Base-by-base conservation (phyloP, 1,140 invertebrate species). In the Bombus waltoni region DNA sequence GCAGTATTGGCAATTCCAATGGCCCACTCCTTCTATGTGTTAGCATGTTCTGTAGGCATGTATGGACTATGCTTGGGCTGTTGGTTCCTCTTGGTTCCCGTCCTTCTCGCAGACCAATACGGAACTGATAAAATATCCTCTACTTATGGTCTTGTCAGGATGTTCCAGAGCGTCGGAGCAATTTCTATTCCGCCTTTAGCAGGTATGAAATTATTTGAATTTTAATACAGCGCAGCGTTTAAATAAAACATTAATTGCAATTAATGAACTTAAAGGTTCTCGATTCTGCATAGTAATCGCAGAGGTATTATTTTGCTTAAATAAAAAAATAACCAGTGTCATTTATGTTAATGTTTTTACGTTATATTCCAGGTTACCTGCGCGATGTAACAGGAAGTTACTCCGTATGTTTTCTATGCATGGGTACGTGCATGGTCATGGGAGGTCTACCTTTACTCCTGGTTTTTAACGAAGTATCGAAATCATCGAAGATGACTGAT, bases 151-250 rank as follows among this genome's bases (percentile, higher is more conserved):
- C 95, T 97, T 40, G 96, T 97, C 4, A 94, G 97, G 32, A 97
- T 97, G 96, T 97, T 97, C 92, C 97, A 97, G 94, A 97, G 97
- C 86, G 94, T 97, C n/a, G 97, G 97, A 1, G 97, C 97, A 22
- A 97, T 97, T 10, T 97, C 96, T 40, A 96, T 97, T 81, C 97
- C 97, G 18, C 97, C 97, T 2, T 95, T 97, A 76, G 96, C 97
- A 87, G 97, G 96, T 96, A 87, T 25, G n/a, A 25, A 35, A 44
- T 47, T 6, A n/a, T 32, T 9, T 35, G 2, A 62, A n/a, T 35
- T 8, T 32, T 42, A 25, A 40, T 53, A 53, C 18, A 6, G 47
- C 18, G 18, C 10, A 42, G 1, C 25, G 11, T 18, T 77, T 72
- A 81, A 53, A 3, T 47, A 42, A 35, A 59, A 44, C 13, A n/a